phyloP scores from a whole-genome alignment of 2,888 invertebrate species.

The Drosophila hamatofila region DNA sequence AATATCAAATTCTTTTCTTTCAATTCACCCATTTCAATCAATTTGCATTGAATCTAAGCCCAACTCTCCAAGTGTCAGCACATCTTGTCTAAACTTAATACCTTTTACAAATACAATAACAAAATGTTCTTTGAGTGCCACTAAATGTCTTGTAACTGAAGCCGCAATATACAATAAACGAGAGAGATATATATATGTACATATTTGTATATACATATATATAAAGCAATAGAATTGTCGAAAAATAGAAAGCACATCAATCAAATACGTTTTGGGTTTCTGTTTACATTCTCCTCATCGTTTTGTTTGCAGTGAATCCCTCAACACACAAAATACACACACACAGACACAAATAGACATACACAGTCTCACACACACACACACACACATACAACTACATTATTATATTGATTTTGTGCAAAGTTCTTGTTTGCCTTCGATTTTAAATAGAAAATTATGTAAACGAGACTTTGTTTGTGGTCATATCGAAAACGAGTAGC shows the following conservation, averaged over 20 bases:
- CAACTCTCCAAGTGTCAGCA: constrained; percentile 36
- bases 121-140: constrained; percentile 51
- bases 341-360: constrained; percentile 21
- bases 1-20: neutral
- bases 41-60: constrained; percentile 14
- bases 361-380: neutral
- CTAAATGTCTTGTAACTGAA: constrained; percentile 49
- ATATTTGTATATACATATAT: neutral
- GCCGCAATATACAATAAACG: constrained; percentile 42
- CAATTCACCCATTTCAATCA: constrained; percentile 22
- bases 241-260: constrained; percentile 62
- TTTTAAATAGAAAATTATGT: constrained; percentile 68
- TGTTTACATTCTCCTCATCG: constrained; percentile 58
- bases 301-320: constrained; percentile 48
- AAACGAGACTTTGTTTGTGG: constrained; percentile 66
- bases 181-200: neutral
- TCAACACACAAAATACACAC: constrained; percentile 15
- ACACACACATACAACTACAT: constrained; percentile 36
- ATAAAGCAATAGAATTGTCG: constrained; percentile 21
- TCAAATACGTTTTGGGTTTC: constrained; percentile 64
- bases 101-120: constrained; percentile 32
- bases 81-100: constrained; percentile 32
- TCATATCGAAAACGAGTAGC: constrained; percentile 29
- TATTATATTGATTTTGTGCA: constrained; percentile 65
- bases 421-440: constrained; percentile 48